Conservation (phyloP, 2,113 vertebrate genomes). For the Myrmophylax atrothorax region DNA sequence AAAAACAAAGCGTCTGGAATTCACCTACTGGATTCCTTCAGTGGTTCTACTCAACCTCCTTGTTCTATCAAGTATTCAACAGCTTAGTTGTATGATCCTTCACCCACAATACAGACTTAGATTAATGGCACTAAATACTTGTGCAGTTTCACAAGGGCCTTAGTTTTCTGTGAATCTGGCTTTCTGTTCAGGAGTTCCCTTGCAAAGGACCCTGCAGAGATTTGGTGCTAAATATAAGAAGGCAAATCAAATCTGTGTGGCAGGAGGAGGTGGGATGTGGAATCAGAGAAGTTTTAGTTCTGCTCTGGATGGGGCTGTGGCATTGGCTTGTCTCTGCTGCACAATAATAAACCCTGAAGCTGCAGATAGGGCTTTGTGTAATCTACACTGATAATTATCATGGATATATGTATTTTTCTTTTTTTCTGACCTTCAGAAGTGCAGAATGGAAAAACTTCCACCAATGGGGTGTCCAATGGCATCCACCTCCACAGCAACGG, state of each 20-base stretch:
- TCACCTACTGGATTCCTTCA: background rate
- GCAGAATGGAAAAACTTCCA: constrained; percentile 91
- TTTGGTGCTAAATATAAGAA: background rate
- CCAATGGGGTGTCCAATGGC: constrained; percentile 90
- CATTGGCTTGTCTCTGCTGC: background rate
- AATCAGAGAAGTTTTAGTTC: background rate
- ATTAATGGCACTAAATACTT: background rate
- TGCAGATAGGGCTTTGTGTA: background rate
- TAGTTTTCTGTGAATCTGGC: background rate
- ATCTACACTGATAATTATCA: fast-evolving
- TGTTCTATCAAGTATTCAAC: background rate
- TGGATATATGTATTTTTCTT: fast-evolving
- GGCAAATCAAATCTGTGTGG: background rate
- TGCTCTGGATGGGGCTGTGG: background rate
- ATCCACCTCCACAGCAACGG: constrained; percentile 89
- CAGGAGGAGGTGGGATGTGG: background rate
- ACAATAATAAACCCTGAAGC: background rate
- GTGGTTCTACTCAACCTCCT: background rate
- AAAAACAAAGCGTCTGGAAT: background rate
- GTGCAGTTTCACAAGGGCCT: background rate
- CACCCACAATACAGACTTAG: background rate
- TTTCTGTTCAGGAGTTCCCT: background rate
- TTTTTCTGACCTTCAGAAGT: constrained; percentile 76
- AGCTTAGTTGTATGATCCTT: background rate
- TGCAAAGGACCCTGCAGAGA: background rate